Evolutionary conservation across 1,140 invertebrate species (phyloP), one percentile per base, ranked within the genome.

Genomic region (Ruditapes philippinarum): DNA sequence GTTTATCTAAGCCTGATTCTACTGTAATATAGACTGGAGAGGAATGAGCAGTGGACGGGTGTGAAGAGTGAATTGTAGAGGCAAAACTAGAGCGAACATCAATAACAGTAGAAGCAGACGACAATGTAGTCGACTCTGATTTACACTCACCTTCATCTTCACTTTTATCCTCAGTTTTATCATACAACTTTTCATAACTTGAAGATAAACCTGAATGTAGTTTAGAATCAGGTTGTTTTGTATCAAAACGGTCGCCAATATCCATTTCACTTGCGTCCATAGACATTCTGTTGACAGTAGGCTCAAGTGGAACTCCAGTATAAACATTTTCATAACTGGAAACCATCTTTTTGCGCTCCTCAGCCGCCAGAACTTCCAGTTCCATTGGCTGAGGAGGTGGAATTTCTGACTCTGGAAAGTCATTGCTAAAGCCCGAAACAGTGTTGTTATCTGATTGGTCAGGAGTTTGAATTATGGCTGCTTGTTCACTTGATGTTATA

Each of bases 241-340:
- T 92, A 74, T 93, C 94, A 89, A 94, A 94, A 76, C 91, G 87
- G 82, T 94, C 94, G 33, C 94, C 94, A 54, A 93, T 91, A 65
- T 94, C 94, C 40, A 93, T 73, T 65, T 93, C 93, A 68, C 91
- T 91, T 14, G 91, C 91, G 91, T 92, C 88, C 83, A 90, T 90
- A 45, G 87, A 93, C 82, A 89, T 90, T 49, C 87, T 62, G 88
- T 92, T 93, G 12, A 91, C 88, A 25, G 93, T 89, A 45, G 93
- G 90, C 42, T 93, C 93, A 14, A 92, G 60, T 31, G 90, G 86
- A 28, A 94, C 89, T 42, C 92, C 93, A 78, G 91, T 89, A 80
- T 94, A 94, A 14, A 94, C 92, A 73, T 92, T 92, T 89, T 94
- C 94, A 90, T 93, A 93, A 60, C 94, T 93, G 22, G 92, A 94